phyloP scores from a whole-genome alignment of 1,140 invertebrate species.

The Oryzaephilus surinamensis region DNA sequence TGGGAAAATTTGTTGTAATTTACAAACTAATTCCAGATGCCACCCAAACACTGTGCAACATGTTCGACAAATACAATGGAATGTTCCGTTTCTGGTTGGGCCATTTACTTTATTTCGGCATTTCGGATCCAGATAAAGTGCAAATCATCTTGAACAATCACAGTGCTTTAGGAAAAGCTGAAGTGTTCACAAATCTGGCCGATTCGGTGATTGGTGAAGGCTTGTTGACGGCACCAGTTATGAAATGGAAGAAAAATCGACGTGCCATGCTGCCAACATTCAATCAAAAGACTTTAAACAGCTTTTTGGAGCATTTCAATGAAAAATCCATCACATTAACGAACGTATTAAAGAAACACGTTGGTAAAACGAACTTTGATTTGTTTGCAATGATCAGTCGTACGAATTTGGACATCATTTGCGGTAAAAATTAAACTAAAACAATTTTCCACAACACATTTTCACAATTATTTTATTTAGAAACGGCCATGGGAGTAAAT shows the following conservation, averaged over 20 bases:
- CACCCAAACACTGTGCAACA: too few relatives aligned
- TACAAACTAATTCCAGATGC: too few relatives aligned
- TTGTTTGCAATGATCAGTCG: slow-evolving; percentile 6
- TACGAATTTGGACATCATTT: slow-evolving; percentile 14
- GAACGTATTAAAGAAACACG: slow-evolving; percentile 12
- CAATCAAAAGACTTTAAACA: slow-evolving; percentile 19
- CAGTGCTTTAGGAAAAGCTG: not conserved
- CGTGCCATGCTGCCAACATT: slow-evolving; percentile 20
- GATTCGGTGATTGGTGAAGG: slow-evolving; percentile 5
- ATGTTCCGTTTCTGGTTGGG: slow-evolving; percentile 7
- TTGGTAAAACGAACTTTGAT: slow-evolving; percentile 11
- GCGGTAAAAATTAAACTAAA: slow-evolving; percentile 5
- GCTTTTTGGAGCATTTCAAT: slow-evolving; percentile 18
- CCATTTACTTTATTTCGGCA: not conserved
- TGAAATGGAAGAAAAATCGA: slow-evolving; percentile 20
- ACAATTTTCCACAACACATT: not conserved
- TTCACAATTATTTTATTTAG: slow-evolving; percentile 6
- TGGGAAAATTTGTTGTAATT: too few relatives aligned
- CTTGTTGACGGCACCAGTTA: slow-evolving; percentile 9
- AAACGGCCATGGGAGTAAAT: slow-evolving; percentile 14
- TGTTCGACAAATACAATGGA: too few relatives aligned
- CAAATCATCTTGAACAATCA: slow-evolving; percentile 6
- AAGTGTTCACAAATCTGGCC: slow-evolving; percentile 1
- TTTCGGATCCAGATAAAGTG: slow-evolving; percentile 5
- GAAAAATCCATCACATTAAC: slow-evolving; percentile 13